These are phyloP conservation scores for Xenops minutus DNA, from an alignment of 2,797 vertebrate genomes.

Conservation along the genomic window DNA sequence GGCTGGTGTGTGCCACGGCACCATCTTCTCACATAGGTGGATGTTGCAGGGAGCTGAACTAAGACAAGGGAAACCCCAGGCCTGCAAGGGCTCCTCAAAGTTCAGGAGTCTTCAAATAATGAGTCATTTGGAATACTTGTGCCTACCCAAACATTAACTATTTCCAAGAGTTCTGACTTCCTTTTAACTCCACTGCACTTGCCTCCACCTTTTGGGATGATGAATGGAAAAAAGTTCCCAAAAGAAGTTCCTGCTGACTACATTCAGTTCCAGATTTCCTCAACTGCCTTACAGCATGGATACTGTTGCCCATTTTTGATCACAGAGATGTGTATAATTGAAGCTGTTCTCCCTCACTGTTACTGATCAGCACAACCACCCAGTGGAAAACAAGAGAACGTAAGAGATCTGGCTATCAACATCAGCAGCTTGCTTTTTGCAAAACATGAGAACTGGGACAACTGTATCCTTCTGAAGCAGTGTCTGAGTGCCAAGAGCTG, in stretches of 20 bases:
- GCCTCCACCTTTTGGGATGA: neutral
- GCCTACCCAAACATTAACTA: neutral
- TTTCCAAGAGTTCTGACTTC: neutral
- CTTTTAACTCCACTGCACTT: neutral
- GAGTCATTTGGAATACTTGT: neutral
- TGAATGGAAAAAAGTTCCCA: neutral
- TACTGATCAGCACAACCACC: neutral
- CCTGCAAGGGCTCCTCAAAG: neutral
- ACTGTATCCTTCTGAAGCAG: neutral
- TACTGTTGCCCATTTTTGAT: rapidly evolving
- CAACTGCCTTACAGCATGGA: rapidly evolving
- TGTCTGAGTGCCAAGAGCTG: rapidly evolving
- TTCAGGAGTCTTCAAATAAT: neutral
- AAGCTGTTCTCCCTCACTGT: rapidly evolving
- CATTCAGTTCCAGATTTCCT: neutral
- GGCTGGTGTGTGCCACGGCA: neutral
- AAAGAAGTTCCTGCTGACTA: neutral
- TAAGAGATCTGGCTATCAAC: neutral
- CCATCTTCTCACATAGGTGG: neutral
- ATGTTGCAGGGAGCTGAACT: neutral
- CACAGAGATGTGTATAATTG: rapidly evolving
- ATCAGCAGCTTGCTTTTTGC: neutral
- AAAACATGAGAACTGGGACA: neutral
- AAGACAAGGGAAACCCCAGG: neutral
- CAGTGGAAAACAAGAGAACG: neutral